Conservation (phyloP, 2,113 vertebrate genomes). For the Bufo gargarizans region DNA sequence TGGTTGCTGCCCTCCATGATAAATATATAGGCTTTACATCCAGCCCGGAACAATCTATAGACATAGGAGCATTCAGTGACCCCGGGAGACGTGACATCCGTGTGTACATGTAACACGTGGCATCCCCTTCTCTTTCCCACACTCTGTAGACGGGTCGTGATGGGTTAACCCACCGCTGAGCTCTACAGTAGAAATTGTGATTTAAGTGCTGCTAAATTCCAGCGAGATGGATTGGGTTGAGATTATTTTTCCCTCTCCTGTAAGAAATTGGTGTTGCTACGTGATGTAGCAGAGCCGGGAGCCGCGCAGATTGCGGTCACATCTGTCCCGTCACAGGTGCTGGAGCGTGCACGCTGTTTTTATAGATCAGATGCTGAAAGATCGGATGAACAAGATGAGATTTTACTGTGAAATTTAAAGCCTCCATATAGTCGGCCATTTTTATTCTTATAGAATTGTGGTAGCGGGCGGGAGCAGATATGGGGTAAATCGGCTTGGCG, state of each 20-base stretch:
- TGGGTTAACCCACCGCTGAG: background rate
- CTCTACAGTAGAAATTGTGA: background rate
- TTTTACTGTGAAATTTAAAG: background rate
- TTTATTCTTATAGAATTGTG: background rate
- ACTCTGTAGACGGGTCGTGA: background rate
- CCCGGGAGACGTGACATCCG: background rate
- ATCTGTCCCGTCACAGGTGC: slow-evolving; percentile 30
- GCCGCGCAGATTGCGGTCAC: slow-evolving; percentile 66
- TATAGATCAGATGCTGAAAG: background rate
- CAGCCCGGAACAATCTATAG: background rate
- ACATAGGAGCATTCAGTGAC: background rate
- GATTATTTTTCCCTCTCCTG: background rate
- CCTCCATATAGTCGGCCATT: background rate
- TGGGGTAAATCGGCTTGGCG: too few species aligned
- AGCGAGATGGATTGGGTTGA: background rate
- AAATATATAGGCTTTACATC: background rate
- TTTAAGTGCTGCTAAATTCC: slow-evolving; percentile 4
- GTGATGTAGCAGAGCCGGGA: slow-evolving; percentile 64
- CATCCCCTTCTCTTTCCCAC: background rate
- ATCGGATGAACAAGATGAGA: background rate
- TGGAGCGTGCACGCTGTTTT: background rate
- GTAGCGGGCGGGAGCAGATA: too few species aligned
- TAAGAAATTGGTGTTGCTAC: slow-evolving; percentile 52
- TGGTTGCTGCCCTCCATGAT: background rate
- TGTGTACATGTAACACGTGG: background rate